Conservation (phyloP, 2,113 vertebrate species). For the Mus musculus region GRCm39 chr14:54786001-54786500, state of each 20-base stretch:
- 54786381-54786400: conserved; percentile 59
- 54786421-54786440: conserved; percentile 88
- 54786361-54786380: conserved; percentile 86
- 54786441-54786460: conserved; percentile 91
- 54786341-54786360: conserved; percentile 84
- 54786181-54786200: neutral
- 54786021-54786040: no score
- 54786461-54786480: conserved; percentile 15
- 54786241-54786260: neutral
- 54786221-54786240: no score
- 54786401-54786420: conserved; percentile 86
- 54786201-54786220: neutral
- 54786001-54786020: no score
- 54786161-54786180: neutral
- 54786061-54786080: no score
- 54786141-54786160: no score
- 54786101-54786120: no score
- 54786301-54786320: conserved; percentile 74
- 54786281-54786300: neutral
- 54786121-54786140: no score
- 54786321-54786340: conserved; percentile 86
- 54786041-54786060: no score
- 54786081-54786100: no score
- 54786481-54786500: neutral
- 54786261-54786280: neutral